Conservation (phyloP, 2,113 vertebrate genomes). For the Acrocephalus arundinaceus region DNA sequence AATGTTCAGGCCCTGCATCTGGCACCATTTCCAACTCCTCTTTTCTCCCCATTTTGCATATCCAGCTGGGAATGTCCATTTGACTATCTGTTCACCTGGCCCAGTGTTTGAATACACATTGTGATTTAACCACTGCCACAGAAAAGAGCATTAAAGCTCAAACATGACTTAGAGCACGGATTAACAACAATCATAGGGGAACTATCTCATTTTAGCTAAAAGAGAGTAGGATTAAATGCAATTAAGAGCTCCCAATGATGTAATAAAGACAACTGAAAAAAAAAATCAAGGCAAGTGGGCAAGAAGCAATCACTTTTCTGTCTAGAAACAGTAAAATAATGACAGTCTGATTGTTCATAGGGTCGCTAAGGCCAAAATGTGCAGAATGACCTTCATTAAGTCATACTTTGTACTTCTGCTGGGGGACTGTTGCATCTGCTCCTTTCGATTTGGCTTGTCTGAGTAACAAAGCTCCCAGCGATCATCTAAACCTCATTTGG, state of each 20-base stretch:
- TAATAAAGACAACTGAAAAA: conserved; percentile 18
- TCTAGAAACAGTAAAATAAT: conserved; percentile 47
- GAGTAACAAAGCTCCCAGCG: conserved; percentile 78
- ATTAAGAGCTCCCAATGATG: conserved; percentile 46
- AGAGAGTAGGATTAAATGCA: conserved; percentile 9
- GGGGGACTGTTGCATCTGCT: conserved; percentile 75
- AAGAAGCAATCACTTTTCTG: conserved; percentile 44
- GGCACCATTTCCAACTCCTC: not conserved
- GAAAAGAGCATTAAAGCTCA: not conserved
- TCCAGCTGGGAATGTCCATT: not conserved
- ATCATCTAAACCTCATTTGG: conserved; percentile 85
- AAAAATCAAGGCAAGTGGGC: not conserved
- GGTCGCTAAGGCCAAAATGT: conserved; percentile 72
- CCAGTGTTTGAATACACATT: not conserved
- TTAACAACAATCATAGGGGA: conserved; percentile 17
- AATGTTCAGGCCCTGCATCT: not conserved
- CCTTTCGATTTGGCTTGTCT: conserved; percentile 80
- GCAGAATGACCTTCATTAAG: conserved; percentile 76
- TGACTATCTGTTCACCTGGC: not conserved
- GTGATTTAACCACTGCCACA: not conserved
- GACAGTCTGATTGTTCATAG: conserved; percentile 35
- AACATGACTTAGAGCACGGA: not conserved
- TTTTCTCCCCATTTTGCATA: not conserved
- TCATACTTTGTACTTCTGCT: conserved; percentile 71
- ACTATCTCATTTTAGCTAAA: conserved; percentile 10